These are phyloP conservation scores for Paraescarpia echinospica DNA, from an alignment of 1,140 invertebrate species.

Conservation along the genomic window DNA sequence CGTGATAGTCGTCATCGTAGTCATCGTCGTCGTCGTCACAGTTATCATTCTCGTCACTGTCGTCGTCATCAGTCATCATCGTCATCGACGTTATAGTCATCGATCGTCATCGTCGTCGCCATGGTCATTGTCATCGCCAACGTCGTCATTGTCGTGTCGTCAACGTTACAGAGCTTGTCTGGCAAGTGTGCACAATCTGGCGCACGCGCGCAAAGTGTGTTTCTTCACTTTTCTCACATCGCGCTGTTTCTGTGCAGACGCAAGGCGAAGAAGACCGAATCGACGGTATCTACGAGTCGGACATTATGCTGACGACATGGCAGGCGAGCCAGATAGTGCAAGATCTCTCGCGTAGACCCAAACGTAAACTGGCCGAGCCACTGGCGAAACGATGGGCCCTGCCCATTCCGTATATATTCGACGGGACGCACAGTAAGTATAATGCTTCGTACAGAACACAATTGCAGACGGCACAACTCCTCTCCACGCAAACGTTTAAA, in stretches of 20 bases:
- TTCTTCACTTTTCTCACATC: too few species aligned
- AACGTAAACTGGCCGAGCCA: constrained; percentile 53
- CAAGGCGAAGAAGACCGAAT: neutral
- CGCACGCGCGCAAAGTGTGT: neutral
- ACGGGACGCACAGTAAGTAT: constrained; percentile 52
- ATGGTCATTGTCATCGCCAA: neutral
- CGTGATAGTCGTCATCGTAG: neutral
- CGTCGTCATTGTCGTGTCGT: neutral
- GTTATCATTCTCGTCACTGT: neutral
- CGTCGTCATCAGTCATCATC: neutral
- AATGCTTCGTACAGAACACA: neutral
- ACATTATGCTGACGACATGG: constrained; percentile 46
- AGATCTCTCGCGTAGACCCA: constrained; percentile 35
- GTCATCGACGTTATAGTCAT: neutral
- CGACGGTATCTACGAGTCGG: constrained; percentile 35
- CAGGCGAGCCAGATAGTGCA: constrained; percentile 46
- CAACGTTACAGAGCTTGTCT: too few species aligned
- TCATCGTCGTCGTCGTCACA: neutral
- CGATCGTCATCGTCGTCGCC: neutral
- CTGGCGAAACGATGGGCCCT: constrained; percentile 48
- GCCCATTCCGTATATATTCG: constrained; percentile 51
- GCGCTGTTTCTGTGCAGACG: constrained; percentile 19
- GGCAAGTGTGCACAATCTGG: neutral
- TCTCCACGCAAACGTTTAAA: neutral
- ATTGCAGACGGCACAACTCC: neutral